Base-by-base conservation (phyloP, 1,140 invertebrate genomes). In the Tetramorium simillimum region DNA sequence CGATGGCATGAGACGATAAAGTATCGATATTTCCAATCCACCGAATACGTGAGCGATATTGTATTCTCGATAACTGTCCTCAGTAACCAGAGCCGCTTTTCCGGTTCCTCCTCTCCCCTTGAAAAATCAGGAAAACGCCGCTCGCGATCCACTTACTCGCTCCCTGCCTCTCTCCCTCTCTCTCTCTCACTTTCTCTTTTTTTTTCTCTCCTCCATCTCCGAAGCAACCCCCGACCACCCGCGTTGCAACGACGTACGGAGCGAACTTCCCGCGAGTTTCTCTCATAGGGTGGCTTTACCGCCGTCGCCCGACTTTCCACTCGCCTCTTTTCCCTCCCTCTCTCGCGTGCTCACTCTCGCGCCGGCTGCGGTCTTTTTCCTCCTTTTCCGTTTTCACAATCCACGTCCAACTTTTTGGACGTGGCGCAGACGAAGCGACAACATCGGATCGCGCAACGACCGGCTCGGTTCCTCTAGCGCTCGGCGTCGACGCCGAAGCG, bases 401-500 rank as follows among this genome's bases (percentile, higher is more conserved):
- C 18, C 80, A 40, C 86, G 56, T 78, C 73, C 33, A 90, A 81
- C 88, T 90, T 90, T 90, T 84, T 70, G 56, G 62, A 75, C 58
- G 60, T 18, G 37, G 46, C 43, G 85, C 33, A 43, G 63, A 24
- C 70, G 76, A 80, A 82, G 77, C 89, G 89, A 86, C 89, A 78
- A 90, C 89, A 76, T 86, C 56, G 51, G 60, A 58, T 75, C 63
- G 69, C 40, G 12, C 56, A 86, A 86, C 85, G 70, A 73, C 76
- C 56, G 24, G 24, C 51, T 70, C 56, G 24, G 16, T 33, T 86
- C 72, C 81, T 84, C 86, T 84, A 63, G 82, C 89, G 65, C 82
- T 49, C 69, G 78, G 85, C 85, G 86, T 92, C 84, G 89, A 89
- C 85, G 78, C 16, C 62, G 86, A 86, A 84, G 70, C 58, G 86